phyloP scores from a whole-genome alignment of 2,888 invertebrate species.

The Pyrochroa serraticornis region DNA sequence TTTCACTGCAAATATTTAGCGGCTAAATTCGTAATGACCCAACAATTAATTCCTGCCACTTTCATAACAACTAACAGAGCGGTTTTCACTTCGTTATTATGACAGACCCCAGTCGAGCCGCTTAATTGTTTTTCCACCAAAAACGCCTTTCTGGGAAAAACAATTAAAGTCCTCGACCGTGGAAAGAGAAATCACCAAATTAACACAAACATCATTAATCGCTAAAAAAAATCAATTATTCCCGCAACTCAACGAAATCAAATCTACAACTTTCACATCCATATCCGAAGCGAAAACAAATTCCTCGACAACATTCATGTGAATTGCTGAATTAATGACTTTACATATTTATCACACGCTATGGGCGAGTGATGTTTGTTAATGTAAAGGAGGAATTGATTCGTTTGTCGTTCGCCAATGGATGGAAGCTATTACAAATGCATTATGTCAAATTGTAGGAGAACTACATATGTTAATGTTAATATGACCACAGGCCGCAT shows the following conservation, averaged over 20 bases:
- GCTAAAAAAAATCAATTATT: neutral
- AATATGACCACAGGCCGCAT: slow-evolving; percentile 49
- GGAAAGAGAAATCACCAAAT: neutral
- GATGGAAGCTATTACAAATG: slow-evolving; percentile 38
- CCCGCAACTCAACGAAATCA: neutral
- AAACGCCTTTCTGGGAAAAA: slow-evolving; percentile 3
- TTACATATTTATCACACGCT: neutral
- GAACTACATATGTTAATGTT: slow-evolving; percentile 53
- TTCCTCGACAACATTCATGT: too few species aligned
- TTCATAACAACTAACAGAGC: neutral
- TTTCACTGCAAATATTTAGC: slow-evolving; percentile 3
- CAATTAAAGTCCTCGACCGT: slow-evolving; percentile 2
- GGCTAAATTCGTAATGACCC: neutral
- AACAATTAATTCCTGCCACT: slow-evolving; percentile 1
- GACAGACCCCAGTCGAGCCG: neutral
- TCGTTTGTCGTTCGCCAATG: slow-evolving; percentile 3
- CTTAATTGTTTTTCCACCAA: slow-evolving; percentile 5
- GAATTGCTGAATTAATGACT: neutral
- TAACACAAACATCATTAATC: neutral
- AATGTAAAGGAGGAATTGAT: neutral
- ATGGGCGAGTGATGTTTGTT: neutral
- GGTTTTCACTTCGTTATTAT: slow-evolving; percentile 1
- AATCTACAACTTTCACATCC: too few species aligned
- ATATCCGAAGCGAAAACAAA: too few species aligned
- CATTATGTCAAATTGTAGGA: slow-evolving; percentile 47